A percentile compares a stretch with the other conserved stretches of the same genome.
Evolutionary conservation across 2,113 vertebrate species (phyloP).

Genomic region (Myotis davidii): DNA sequence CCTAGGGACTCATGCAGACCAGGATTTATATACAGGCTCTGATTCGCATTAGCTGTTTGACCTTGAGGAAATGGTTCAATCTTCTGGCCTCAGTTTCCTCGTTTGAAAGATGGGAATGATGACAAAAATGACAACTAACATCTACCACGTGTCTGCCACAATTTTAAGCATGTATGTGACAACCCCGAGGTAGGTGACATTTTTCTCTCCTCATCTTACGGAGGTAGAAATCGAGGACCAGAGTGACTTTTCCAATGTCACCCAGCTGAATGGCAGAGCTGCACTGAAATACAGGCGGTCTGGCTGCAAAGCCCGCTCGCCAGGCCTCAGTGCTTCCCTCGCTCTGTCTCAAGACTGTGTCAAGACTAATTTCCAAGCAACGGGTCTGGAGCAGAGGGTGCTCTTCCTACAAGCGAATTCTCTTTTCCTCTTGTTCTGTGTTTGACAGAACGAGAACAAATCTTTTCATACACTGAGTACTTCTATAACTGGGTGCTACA

Average conservation of each 20-base stretch:
- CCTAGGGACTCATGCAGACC: not conserved
- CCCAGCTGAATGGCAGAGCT: not conserved
- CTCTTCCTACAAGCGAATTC: not conserved
- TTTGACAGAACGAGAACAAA: not conserved
- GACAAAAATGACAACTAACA: not conserved
- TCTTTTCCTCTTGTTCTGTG: not conserved
- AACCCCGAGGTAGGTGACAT: not conserved
- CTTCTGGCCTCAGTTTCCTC: constrained; percentile 30
- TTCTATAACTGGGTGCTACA: not conserved
- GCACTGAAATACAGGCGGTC: not conserved
- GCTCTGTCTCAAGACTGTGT: not conserved
- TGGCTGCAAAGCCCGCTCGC: not conserved
- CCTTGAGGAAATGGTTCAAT: not conserved
- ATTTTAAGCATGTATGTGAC: not conserved
- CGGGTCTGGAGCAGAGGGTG: not conserved
- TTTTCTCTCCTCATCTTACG: not conserved
- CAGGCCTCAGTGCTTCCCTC: not conserved
- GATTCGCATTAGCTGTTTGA: not conserved
- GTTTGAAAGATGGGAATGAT: not conserved
- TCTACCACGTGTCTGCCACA: not conserved
- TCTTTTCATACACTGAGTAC: not conserved
- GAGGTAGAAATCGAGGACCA: not conserved
- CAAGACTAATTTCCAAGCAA: not conserved
- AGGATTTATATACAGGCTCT: not conserved
- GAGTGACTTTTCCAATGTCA: not conserved